Percentiles rank a stretch among this genome's conserved stretches.
Conservation (phyloP, 1,140 invertebrate species). For the Pseudomyrmex pallidus region DNA sequence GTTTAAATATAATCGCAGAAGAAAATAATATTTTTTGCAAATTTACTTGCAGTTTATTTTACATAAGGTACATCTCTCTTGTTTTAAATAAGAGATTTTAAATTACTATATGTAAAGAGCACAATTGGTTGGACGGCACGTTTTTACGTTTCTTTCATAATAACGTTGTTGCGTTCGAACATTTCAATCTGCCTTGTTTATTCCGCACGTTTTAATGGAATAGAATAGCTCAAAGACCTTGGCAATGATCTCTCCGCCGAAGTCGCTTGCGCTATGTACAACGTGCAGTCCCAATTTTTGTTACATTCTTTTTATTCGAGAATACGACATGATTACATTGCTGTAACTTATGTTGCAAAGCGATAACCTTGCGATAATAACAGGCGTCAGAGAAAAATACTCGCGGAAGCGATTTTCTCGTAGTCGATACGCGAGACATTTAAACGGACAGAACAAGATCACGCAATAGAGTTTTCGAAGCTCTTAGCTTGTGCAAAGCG, state of each 20-base stretch:
- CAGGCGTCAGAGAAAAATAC: neutral
- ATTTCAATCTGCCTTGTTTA: constrained; percentile 1
- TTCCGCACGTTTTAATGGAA: constrained; percentile 9
- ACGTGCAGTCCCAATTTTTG: constrained; percentile 1
- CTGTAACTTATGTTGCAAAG: neutral
- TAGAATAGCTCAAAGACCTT: constrained; percentile 26
- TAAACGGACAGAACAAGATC: neutral
- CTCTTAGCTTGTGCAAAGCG: neutral
- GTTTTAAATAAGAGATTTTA: neutral
- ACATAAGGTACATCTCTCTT: neutral
- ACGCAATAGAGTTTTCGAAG: neutral
- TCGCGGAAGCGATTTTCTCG: constrained; percentile 9
- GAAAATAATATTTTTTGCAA: no score
- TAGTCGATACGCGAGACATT: neutral
- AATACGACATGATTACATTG: constrained; percentile 5
- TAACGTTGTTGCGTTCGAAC: neutral
- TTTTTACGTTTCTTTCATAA: neutral
- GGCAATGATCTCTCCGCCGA: constrained; percentile 30
- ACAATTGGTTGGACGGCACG: neutral
- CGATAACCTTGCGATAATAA: constrained; percentile 47
- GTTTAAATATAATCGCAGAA: no score
- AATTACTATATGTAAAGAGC: neutral
- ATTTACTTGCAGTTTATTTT: neutral
- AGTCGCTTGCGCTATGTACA: neutral
- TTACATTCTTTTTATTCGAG: constrained; percentile 5